Evolutionary conservation across 2,797 vertebrate species (phyloP).

Genomic region (Cephalopachus bancanus): DNA sequence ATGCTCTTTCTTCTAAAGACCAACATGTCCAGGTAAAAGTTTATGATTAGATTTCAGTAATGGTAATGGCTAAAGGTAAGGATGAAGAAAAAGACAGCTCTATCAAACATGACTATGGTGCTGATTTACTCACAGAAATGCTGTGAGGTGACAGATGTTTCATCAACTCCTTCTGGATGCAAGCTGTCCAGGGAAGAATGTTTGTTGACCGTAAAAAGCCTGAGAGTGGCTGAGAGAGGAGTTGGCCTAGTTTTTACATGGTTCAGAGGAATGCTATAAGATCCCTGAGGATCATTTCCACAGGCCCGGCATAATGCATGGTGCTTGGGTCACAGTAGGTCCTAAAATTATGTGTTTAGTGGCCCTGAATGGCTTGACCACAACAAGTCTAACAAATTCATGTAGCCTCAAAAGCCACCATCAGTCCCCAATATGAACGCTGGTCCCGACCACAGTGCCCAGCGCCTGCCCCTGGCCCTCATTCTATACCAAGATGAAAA

Average conservation of each 20-base stretch:
- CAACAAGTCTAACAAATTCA: neutral
- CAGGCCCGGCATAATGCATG: neutral
- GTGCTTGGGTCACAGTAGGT: neutral
- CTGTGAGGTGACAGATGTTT: neutral
- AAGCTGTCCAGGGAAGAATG: neutral
- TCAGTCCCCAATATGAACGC: neutral
- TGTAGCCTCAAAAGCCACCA: neutral
- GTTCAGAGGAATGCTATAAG: neutral
- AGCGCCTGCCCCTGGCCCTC: neutral
- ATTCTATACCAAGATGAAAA: neutral
- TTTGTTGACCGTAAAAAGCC: neutral
- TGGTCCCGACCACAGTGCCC: fast-evolving
- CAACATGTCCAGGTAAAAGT: neutral
- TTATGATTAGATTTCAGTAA: neutral
- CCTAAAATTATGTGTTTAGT: neutral
- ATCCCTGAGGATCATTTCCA: neutral
- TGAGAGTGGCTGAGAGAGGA: neutral
- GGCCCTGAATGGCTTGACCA: neutral
- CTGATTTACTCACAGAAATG: neutral
- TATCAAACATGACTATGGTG: neutral
- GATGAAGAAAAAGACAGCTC: neutral
- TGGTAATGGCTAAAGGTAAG: neutral
- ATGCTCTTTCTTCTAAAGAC: neutral
- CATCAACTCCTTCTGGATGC: neutral
- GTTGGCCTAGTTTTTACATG: neutral